These are phyloP conservation scores for Perithous albicinctus DNA, from an alignment of 2,888 invertebrate species.

Conservation along the genomic window DNA sequence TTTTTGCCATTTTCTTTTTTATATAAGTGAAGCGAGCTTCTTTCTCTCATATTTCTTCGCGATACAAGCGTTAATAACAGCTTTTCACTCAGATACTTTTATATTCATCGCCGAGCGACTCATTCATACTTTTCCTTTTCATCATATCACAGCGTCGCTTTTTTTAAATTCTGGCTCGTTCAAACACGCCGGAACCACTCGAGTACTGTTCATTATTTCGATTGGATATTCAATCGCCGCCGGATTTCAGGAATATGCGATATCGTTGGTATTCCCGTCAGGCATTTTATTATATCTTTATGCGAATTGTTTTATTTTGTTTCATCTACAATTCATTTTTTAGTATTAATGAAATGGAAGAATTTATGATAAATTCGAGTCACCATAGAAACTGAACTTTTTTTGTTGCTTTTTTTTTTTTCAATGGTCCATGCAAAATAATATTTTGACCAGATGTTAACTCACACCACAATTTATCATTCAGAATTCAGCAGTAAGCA, in stretches of 20 bases:
- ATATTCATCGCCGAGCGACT: not conserved
- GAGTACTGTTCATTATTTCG: not conserved
- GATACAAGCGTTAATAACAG: conserved; percentile 6
- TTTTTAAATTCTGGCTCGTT: not conserved
- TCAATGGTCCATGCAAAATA: not conserved
- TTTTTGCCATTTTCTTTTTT: not conserved
- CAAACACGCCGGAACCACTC: not conserved
- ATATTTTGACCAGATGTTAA: not conserved
- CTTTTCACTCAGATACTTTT: not conserved
- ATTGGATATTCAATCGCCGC: not conserved
- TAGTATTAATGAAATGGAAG: no score
- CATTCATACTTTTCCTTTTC: conserved; percentile 10
- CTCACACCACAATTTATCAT: not conserved
- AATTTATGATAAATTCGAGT: no score
- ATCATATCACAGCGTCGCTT: not conserved
- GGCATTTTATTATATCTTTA: not conserved
- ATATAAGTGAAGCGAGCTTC: not conserved
- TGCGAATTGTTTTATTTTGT: not conserved
- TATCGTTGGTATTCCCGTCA: not conserved
- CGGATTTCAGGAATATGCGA: not conserved
- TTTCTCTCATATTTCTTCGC: not conserved
- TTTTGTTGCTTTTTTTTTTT: not conserved
- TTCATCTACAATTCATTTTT: not conserved
- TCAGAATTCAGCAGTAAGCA: conserved; percentile 10
- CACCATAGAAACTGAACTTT: not conserved